These are phyloP conservation scores for Biston stratarius DNA, from an alignment of 2,888 invertebrate species.

Conservation along the genomic window DNA sequence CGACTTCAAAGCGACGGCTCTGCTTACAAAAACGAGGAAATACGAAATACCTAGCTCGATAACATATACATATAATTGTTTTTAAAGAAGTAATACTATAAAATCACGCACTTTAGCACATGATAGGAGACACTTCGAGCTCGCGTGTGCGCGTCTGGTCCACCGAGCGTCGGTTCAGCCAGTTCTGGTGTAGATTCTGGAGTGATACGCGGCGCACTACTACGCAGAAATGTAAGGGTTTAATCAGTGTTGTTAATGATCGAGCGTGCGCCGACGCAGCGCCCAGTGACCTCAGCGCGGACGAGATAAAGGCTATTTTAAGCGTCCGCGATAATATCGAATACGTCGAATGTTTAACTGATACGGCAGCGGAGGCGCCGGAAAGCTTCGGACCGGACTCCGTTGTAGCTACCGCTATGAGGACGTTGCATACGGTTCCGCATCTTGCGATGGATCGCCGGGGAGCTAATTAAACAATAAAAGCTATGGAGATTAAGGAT, in stretches of 20 bases:
- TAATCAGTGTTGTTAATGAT: conserved; percentile 75
- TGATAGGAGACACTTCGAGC: not conserved
- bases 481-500: not conserved
- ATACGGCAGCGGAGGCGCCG: conserved; percentile 77
- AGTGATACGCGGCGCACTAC: conserved; percentile 25
- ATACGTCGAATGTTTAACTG: conserved; percentile 76
- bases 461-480: not conserved
- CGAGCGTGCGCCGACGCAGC: conserved; percentile 70
- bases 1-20: not conserved
- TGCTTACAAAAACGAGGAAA: not conserved
- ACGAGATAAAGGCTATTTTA: conserved; percentile 84
- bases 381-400: conserved; percentile 66
- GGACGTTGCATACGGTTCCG: conserved; percentile 14
- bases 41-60: not conserved
- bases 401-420: conserved; percentile 24
- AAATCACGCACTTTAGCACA: conserved; percentile 7
- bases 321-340: conserved; percentile 78
- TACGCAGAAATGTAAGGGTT: conserved; percentile 63
- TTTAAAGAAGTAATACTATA: not conserved
- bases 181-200: conserved; percentile 18
- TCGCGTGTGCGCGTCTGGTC: conserved; percentile 4
- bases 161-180: conserved; percentile 11
- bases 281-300: conserved; percentile 82
- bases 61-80: not conserved
- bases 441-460: not conserved